Base-by-base conservation (phyloP, 2,888 invertebrate genomes). In the Caprella mutica region DNA sequence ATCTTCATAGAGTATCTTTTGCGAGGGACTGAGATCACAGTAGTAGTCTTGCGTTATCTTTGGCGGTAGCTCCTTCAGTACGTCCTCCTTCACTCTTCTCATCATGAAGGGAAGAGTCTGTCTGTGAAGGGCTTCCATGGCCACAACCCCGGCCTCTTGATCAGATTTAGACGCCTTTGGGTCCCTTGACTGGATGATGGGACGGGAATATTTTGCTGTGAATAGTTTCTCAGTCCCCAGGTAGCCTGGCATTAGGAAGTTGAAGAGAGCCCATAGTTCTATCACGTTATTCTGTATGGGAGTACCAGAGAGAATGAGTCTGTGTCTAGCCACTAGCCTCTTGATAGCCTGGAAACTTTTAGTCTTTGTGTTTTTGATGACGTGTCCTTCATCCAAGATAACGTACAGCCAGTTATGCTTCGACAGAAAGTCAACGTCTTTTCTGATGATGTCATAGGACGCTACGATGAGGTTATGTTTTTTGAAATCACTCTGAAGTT, bases 241-340 rank as follows among this genome's bases (percentile, higher is more conserved):
- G 69, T 96, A 93, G 0, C 97, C 97, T 0, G 98, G 98, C 93
- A 99, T 96, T 50, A 99, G 78, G 76, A 97, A 98, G 76, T 97
- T 94, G 76, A 98, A 97, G 35, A 99, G 77, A 6, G 96, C 93
- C 97, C 97, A 98, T 65, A 98, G 76, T 72, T 99, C 98, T 39
- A 96, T 77, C 1, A 98, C 97, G 72, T 96, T 90, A 73, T 89
- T 93, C 77, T 94, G 93, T 66, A 98, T 94, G 0, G 97, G 97
- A 2, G 97, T 97, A 17, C 97, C 97, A 0, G 94, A 93, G 21
- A 98, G 76, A 69, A 98, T 94, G 42, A 99, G 75, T 43, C 98
- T 79, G 72, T 97, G 96, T 71, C 89, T 86, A 6, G 90, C 86
- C 9, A 80, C 78, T 5, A 97, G 72, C 70, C 83, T 83, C 72